phyloP scores from a whole-genome alignment of 2,113 vertebrate species.

The Otolemur garnettii region DNA sequence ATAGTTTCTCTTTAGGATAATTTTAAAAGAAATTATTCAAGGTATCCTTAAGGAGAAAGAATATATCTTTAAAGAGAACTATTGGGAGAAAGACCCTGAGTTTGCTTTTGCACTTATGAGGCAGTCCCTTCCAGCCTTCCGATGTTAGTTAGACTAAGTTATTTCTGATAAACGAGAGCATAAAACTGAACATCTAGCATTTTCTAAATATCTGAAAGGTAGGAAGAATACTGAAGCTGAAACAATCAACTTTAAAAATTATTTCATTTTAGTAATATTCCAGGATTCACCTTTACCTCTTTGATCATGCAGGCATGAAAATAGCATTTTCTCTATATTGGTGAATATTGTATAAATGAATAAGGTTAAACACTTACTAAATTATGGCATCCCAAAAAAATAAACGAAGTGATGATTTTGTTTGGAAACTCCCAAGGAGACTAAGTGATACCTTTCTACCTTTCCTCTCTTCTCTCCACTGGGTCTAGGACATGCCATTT shows the following conservation, averaged over 20 bases:
- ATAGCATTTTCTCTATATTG: not conserved
- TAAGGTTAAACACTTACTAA: not conserved
- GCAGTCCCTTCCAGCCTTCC: not conserved
- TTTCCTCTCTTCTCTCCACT: not conserved
- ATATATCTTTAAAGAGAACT: not conserved
- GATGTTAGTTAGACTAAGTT: not conserved
- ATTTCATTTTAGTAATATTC: not conserved
- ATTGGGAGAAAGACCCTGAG: not conserved
- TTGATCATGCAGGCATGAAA: not conserved
- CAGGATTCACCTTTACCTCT: not conserved
- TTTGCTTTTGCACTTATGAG: not conserved
- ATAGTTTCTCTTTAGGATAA: constrained; percentile 20
- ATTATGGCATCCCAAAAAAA: not conserved
- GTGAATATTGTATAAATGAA: not conserved
- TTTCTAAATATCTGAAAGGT: not conserved
- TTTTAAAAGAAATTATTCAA: constrained; percentile 27
- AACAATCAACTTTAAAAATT: not conserved
- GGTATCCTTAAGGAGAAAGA: not conserved
- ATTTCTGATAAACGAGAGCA: not conserved
- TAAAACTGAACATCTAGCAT: not conserved
- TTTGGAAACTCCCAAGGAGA: not conserved
- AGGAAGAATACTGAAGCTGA: not conserved
- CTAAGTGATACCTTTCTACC: not conserved
- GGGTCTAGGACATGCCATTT: not conserved
- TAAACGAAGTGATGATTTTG: no score